Evolutionary conservation across 1,140 invertebrate species (phyloP), one percentile per base, ranked within the genome.

Genomic region (Saccostrea cuccullata): DNA sequence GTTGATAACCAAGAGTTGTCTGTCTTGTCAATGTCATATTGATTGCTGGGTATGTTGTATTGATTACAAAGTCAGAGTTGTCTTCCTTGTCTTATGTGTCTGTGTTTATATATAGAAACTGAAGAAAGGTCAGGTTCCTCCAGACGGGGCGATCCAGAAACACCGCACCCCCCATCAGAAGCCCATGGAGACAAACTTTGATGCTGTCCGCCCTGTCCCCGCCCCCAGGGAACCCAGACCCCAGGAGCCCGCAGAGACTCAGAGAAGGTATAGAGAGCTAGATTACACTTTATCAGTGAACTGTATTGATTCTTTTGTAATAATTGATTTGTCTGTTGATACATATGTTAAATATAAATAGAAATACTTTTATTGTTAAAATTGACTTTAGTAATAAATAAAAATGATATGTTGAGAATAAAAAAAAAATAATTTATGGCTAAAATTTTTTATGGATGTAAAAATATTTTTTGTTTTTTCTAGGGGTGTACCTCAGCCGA

Each of bases 111-210:
- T 84, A 9, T 83, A 91, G 89, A 90, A 90, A 55, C 64, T 90
- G 30, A 89, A 84, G n/a, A 89, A 88, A 85, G 90, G 90, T n/a
- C 89, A 89, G 73, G 89, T 90, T 13, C 84, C 87, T 23, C 88
- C 87, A 30, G 89, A 91, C 30, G 73, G 87, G 12, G 86, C 88
- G 8, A 85, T 89, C 55, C 88, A 91, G 56, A 91, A 91, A 84
- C 86, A 6, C 60, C 83, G 17, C 36, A 85, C 82, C 12, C 87
- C 20, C 0, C 86, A 67, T 67, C 26, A 23, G 17, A 87, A 90
- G 64, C 90, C 92, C 4, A 90, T 92, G 82, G 94, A 95, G 87
- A 94, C 93, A 20, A 93, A 93, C 67, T 94, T 94, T 91, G 94
- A 94, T 87, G 84, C 92, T 23, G 93, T 94, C 91, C 94, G 94